Evolutionary conservation across 2,888 invertebrate genomes (phyloP).

Genomic region (Zygogramma bicolorata): DNA sequence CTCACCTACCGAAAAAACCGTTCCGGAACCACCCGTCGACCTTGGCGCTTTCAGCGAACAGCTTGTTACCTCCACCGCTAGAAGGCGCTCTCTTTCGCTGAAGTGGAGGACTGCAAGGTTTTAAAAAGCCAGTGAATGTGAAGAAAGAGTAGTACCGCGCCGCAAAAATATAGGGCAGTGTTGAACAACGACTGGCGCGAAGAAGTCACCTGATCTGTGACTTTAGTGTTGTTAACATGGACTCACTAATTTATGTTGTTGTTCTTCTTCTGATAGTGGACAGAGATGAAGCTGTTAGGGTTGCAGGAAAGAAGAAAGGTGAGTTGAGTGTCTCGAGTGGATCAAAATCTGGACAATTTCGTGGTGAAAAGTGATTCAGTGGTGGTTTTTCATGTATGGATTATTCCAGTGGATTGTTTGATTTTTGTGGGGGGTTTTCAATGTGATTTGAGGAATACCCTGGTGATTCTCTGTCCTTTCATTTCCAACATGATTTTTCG

Average conservation of each 20-base stretch:
- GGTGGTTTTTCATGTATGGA: not conserved
- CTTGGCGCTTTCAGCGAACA: slow-evolving; percentile 37
- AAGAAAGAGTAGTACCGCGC: slow-evolving; percentile 43
- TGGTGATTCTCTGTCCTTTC: not conserved
- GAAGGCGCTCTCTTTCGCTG: slow-evolving; percentile 26
- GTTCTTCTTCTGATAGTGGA: slow-evolving; percentile 27
- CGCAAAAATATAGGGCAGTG: slow-evolving; percentile 44
- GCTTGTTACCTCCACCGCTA: slow-evolving; percentile 29
- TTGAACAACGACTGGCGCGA: slow-evolving; percentile 36
- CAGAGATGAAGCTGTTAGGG: slow-evolving; percentile 32
- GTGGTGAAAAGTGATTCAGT: slow-evolving; percentile 13
- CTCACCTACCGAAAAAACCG: slow-evolving; percentile 17
- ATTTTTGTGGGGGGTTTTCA: not conserved
- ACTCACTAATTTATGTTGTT: slow-evolving; percentile 27
- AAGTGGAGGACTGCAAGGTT: slow-evolving; percentile 47
- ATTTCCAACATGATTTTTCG: not conserved
- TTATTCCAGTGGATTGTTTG: slow-evolving; percentile 7
- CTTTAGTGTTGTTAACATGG: slow-evolving; percentile 41
- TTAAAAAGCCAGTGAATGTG: slow-evolving; percentile 41
- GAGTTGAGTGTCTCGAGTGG: slow-evolving; percentile 20
- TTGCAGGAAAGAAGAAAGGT: slow-evolving; percentile 35
- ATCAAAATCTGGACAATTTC: slow-evolving; percentile 2
- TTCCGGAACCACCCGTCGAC: slow-evolving; percentile 38
- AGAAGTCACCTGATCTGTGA: slow-evolving; percentile 38
- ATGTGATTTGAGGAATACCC: not conserved